Percentiles rank a stretch among this genome's conserved stretches.
Evolutionary conservation across 1,140 invertebrate genomes (phyloP).

Genomic region (Bombus sylvicola): DNA sequence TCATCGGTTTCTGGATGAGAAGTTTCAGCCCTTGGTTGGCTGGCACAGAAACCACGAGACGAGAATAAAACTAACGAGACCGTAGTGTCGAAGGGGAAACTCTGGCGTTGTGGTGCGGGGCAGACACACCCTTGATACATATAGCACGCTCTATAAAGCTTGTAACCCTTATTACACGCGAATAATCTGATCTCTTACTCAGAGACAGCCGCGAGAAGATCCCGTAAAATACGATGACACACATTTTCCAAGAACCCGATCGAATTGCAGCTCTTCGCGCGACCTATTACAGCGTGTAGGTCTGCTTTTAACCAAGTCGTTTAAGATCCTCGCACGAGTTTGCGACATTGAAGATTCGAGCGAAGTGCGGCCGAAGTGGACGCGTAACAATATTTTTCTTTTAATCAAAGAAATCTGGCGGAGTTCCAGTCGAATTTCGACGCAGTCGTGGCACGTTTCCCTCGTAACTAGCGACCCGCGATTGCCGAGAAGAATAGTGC

Average conservation of each 20-base stretch:
- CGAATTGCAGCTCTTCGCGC: background rate
- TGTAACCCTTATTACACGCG: conserved; percentile 36
- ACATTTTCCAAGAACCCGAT: conserved; percentile 3
- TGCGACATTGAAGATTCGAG: background rate
- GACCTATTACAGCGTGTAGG: background rate
- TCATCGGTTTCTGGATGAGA: conserved; percentile 35
- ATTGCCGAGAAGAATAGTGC: conserved; percentile 3
- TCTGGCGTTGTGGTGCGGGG: background rate
- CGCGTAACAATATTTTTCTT: conserved; percentile 34
- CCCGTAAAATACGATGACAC: background rate
- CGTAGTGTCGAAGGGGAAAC: conserved; percentile 25
- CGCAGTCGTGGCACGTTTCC: conserved; percentile 39
- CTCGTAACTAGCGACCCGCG: conserved; percentile 14
- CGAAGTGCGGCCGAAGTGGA: background rate
- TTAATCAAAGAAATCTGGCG: conserved; percentile 47
- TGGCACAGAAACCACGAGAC: conserved; percentile 37
- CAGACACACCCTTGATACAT: conserved; percentile 45
- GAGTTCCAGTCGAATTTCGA: conserved; percentile 36
- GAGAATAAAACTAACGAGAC: conserved; percentile 47
- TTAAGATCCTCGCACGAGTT: background rate
- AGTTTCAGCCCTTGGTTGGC: conserved; percentile 20
- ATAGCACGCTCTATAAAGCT: conserved; percentile 44
- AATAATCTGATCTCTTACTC: conserved; percentile 30
- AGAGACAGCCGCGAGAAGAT: background rate
- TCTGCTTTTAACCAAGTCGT: background rate